A percentile compares a stretch with the other conserved stretches of the same genome.
Conservation (phyloP, 2,888 invertebrate genomes). For the Drosophila eohydei region DNA sequence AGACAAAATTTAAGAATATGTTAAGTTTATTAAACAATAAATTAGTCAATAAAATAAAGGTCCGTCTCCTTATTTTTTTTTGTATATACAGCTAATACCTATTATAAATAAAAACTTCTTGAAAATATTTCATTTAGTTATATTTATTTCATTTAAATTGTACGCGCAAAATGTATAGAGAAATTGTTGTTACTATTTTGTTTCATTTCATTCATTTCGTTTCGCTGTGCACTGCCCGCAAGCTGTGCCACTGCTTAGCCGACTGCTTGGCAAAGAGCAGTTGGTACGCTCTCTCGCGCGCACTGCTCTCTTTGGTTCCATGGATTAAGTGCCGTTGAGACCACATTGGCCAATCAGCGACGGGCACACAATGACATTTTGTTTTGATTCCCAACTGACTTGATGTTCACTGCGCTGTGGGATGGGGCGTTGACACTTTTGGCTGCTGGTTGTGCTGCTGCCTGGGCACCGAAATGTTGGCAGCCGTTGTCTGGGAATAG, state of each 20-base stretch:
- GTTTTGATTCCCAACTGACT: conserved; percentile 68
- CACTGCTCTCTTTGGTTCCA: conserved; percentile 40
- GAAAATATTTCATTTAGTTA: background rate
- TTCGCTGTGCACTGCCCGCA: conserved; percentile 37
- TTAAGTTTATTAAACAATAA: too few relatives aligned
- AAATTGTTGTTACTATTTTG: background rate
- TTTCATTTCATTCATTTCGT: conserved; percentile 31
- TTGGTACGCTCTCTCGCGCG: conserved; percentile 25
- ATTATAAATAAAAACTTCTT: background rate
- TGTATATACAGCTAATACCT: too few relatives aligned
- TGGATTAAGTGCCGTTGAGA: conserved; percentile 47
- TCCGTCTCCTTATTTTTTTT: too few relatives aligned
- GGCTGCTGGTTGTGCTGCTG: conserved; percentile 36
- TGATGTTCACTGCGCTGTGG: conserved; percentile 38
- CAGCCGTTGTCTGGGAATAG: conserved; percentile 47
- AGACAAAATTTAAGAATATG: too few relatives aligned
- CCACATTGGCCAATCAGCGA: conserved; percentile 67
- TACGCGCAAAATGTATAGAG: background rate
- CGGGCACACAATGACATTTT: conserved; percentile 70
- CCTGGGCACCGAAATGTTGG: conserved; percentile 36
- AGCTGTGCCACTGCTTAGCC: conserved; percentile 46
- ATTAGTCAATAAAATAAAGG: too few relatives aligned
- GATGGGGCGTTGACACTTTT: conserved; percentile 70
- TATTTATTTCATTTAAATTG: conserved; percentile 13
- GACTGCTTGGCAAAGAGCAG: conserved; percentile 38